Conservation (phyloP, 1,140 invertebrate genomes). For the Drosophila willistoni region DNA sequence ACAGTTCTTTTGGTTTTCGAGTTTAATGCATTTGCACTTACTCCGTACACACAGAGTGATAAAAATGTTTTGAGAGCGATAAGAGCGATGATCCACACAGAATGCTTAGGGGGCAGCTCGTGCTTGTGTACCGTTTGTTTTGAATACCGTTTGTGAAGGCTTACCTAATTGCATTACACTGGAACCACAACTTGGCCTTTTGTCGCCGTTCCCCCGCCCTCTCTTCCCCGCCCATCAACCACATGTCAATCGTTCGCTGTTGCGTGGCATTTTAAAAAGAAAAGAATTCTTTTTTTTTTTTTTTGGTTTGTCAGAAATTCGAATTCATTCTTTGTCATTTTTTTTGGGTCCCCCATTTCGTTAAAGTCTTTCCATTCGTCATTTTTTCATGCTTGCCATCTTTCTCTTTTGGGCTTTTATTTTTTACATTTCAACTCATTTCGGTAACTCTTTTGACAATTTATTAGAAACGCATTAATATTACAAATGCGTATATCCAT, state of each 20-base stretch:
- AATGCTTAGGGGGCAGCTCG: slow-evolving; percentile 9
- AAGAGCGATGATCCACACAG: neutral
- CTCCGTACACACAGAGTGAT: neutral
- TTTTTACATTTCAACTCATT: slow-evolving; percentile 6
- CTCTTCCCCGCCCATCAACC: neutral
- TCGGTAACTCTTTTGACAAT: slow-evolving; percentile 22
- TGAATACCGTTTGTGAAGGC: slow-evolving; percentile 13
- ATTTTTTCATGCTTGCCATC: neutral
- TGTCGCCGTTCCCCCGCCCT: neutral
- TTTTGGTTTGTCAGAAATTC: slow-evolving; percentile 42
- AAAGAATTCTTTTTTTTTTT: slow-evolving; percentile 3
- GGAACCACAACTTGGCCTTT: neutral
- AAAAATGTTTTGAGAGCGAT: slow-evolving; percentile 7
- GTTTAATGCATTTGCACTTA: slow-evolving; percentile 18
- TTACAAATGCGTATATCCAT: slow-evolving; percentile 14
- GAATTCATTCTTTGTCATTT: slow-evolving; percentile 49
- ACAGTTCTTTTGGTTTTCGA: slow-evolving; percentile 2
- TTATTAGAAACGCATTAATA: slow-evolving; percentile 22
- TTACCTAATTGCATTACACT: slow-evolving; percentile 19
- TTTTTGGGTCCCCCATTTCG: slow-evolving; percentile 2
- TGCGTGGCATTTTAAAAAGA: slow-evolving; percentile 40
- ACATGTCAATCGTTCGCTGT: slow-evolving; percentile 24
- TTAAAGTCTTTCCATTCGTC: neutral
- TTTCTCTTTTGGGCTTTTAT: neutral
- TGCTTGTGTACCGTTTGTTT: slow-evolving; percentile 6